These are phyloP conservation scores for Nematolebias whitei DNA, from an alignment of 2,113 vertebrate genomes.

Conservation along the genomic window DNA sequence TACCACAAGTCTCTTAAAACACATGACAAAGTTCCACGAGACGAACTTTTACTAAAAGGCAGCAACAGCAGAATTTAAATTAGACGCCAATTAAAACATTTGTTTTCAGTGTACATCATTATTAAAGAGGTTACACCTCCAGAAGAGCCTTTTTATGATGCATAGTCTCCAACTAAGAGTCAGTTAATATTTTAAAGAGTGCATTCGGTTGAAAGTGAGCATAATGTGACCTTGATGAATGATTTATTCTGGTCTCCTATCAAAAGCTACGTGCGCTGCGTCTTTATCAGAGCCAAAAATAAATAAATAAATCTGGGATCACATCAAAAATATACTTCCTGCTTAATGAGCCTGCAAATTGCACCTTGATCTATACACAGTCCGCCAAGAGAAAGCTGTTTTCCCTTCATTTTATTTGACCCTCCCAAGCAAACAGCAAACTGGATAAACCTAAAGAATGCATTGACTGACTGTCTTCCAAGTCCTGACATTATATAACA, in stretches of 20 bases:
- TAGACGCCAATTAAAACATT: constrained; percentile 20
- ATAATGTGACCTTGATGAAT: constrained; percentile 50
- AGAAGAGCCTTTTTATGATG: constrained; percentile 6
- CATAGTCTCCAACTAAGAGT: constrained; percentile 19
- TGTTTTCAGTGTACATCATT: constrained; percentile 28
- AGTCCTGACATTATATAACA: background rate
- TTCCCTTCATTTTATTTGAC: constrained; percentile 17
- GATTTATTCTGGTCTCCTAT: constrained; percentile 35
- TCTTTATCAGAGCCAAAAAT: constrained; percentile 32
- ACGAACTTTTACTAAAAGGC: background rate
- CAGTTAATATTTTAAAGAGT: constrained; percentile 39
- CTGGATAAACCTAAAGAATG: background rate
- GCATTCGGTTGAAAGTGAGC: constrained; percentile 29
- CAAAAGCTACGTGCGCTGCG: constrained; percentile 27
- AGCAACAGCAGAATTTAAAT: constrained; percentile 9
- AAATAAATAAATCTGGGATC: background rate
- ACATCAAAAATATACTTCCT: background rate
- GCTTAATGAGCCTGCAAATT: constrained; percentile 29
- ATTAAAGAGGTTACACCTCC: background rate
- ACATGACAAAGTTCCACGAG: background rate
- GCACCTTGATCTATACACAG: constrained; percentile 2
- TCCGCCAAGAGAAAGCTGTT: constrained; percentile 16
- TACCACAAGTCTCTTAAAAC: too few species aligned
- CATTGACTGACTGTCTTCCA: constrained; percentile 9
- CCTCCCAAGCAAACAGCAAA: too few species aligned